phyloP scores from a whole-genome alignment of 2,113 vertebrate species.

The Phoenicopterus ruber region DNA sequence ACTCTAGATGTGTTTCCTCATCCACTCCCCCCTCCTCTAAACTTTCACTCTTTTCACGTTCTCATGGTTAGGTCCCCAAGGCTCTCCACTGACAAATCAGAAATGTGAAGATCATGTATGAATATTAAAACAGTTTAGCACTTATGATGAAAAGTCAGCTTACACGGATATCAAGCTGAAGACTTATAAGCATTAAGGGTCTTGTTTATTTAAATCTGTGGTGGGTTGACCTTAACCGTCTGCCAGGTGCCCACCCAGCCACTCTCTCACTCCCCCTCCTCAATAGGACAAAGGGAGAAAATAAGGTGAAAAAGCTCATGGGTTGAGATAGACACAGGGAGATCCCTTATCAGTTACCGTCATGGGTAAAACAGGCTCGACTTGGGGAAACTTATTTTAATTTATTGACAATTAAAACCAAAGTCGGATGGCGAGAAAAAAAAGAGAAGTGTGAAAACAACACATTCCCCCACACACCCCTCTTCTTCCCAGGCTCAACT shows the following conservation, averaged over 20 bases:
- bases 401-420: neutral
- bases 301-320: neutral
- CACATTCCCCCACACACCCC: fast-evolving
- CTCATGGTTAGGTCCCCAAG: neutral
- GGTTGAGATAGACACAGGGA: neutral
- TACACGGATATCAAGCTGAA: neutral
- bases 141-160: neutral
- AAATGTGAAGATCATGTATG: neutral
- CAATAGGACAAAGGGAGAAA: fast-evolving
- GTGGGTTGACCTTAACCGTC: neutral
- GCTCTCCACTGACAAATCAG: neutral
- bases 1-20: neutral
- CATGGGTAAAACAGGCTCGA: neutral
- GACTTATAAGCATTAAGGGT: neutral
- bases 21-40: fast-evolving
- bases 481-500: neutral
- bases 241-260: neutral
- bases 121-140: neutral
- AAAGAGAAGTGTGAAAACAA: neutral
- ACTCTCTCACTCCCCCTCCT: neutral
- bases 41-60: neutral
- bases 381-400: neutral
- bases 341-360: fast-evolving
- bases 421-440: neutral
- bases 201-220: neutral